phyloP scores from a whole-genome alignment of 92 coral and sea anemone species.

The Actinostola sp. region DNA sequence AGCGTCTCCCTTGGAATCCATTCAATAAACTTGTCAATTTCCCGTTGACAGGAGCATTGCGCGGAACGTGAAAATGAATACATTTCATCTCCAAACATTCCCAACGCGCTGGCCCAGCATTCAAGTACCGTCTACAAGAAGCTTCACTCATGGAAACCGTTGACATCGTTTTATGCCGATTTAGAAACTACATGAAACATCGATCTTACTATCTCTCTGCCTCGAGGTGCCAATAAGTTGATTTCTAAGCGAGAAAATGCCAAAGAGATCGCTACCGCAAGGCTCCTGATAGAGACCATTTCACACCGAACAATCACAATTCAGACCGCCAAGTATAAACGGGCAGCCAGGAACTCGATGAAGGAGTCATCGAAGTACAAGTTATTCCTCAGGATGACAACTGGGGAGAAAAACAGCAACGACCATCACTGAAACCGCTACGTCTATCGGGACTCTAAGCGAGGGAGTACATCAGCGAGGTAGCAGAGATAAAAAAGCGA shows the following conservation, averaged over 20 bases:
- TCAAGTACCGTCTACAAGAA: constrained; percentile 26
- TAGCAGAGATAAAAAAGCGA: constrained; percentile 74
- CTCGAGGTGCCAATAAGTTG: constrained; percentile 15
- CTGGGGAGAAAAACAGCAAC: constrained; percentile 99
- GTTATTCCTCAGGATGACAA: constrained; percentile 99
- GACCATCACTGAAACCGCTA: constrained; percentile 96
- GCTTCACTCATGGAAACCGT: background rate
- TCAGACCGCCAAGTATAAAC: constrained; percentile 68
- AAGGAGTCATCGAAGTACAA: constrained; percentile 98
- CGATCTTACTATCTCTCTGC: background rate
- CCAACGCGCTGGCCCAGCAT: constrained; percentile 21
- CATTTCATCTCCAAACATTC: constrained; percentile 46
- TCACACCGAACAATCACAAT: constrained; percentile 25
- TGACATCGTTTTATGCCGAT: constrained; percentile 1
- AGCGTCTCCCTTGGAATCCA: constrained; percentile 65
- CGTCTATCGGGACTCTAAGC: constrained; percentile 93
- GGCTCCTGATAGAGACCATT: constrained; percentile 67
- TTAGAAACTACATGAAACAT: constrained; percentile 6
- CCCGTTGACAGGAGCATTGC: constrained; percentile 46
- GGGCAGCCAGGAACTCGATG: constrained; percentile 89
- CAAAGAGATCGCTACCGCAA: constrained; percentile 73
- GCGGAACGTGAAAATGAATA: constrained; percentile 49
- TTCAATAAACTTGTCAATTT: constrained; percentile 52
- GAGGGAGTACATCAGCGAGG: constrained; percentile 91
- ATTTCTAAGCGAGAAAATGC: constrained; percentile 37